phyloP scores from a whole-genome alignment of 2,888 invertebrate genomes.

The Caenorhabditis imperialis region DNA sequence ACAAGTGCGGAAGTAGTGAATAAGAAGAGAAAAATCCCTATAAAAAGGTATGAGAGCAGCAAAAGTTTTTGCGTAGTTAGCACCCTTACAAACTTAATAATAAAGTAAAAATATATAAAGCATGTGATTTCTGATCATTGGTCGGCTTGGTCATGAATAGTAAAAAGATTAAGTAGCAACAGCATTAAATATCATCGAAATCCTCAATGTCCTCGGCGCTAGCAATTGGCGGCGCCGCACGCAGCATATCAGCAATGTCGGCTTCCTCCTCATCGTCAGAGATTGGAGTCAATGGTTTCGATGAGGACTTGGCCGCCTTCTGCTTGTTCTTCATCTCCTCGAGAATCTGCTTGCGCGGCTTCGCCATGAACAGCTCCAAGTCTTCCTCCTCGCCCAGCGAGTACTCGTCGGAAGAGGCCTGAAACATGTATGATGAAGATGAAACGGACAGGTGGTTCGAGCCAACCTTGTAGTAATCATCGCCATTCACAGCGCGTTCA shows the following conservation, averaged over 20 bases:
- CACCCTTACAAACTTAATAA: conserved; percentile 9
- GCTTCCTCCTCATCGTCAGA: conserved; percentile 63
- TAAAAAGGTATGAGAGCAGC: no score
- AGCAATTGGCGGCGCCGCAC: conserved; percentile 64
- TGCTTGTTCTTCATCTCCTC: conserved; percentile 45
- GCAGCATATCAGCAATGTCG: conserved; percentile 62
- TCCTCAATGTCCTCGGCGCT: conserved; percentile 63
- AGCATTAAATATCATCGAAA: conserved; percentile 48
- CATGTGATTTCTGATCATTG: conserved; percentile 22
- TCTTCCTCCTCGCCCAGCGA: conserved; percentile 67
- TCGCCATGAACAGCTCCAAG: conserved; percentile 60
- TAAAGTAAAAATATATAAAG: conserved; percentile 10
- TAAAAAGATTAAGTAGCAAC: neutral
- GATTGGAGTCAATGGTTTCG: conserved; percentile 15
- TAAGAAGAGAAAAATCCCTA: conserved; percentile 6
- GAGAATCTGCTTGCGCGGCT: conserved; percentile 50
- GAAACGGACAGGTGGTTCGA: no score
- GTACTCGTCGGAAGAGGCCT: conserved; percentile 64
- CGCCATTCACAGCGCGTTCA: conserved; percentile 67
- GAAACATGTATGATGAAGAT: no score
- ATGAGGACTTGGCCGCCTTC: neutral
- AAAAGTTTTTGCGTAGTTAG: no score
- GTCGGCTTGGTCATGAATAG: conserved; percentile 20
- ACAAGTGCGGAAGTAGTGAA: conserved; percentile 11
- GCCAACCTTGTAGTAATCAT: conserved; percentile 59